Conservation (phyloP, 92 coral and sea anemone genomes). For the Siderastrea radians region DNA sequence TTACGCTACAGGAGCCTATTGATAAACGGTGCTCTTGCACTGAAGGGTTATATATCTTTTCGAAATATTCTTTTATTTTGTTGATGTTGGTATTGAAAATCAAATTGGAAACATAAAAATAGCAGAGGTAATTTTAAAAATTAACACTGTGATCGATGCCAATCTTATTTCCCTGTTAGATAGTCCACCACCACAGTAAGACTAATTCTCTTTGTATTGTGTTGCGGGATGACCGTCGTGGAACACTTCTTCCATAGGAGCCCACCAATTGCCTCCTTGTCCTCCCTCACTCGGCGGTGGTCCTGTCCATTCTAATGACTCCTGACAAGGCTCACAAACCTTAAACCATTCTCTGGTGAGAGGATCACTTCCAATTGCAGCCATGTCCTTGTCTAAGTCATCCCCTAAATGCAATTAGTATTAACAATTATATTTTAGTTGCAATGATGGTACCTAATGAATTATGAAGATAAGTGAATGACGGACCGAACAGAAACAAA, state of each 20-base stretch:
- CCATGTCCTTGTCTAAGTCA: slow-evolving; percentile 85
- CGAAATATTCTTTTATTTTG: no score
- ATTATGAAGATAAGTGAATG: no score
- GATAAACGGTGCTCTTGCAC: no score
- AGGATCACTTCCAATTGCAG: slow-evolving; percentile 85
- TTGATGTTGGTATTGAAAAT: no score
- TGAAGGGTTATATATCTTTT: no score
- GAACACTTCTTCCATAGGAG: slow-evolving; percentile 89
- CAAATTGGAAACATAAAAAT: no score
- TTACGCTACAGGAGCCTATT: no score
- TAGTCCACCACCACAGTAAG: background rate
- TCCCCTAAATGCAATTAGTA: slow-evolving; percentile 58
- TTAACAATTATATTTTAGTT: background rate
- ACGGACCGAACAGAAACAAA: background rate
- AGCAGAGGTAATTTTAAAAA: no score
- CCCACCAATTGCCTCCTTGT: slow-evolving; percentile 92
- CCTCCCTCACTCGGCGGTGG: slow-evolving; percentile 95
- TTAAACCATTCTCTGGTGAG: slow-evolving; percentile 88
- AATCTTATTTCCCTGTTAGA: no score
- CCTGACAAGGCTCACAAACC: slow-evolving; percentile 87
- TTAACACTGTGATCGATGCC: no score
- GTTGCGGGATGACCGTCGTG: slow-evolving; percentile 87
- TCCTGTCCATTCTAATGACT: slow-evolving; percentile 88
- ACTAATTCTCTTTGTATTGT: slow-evolving; percentile 26
- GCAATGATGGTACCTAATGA: background rate